These are phyloP conservation scores for Engystomops pustulosus DNA, from an alignment of 2,113 vertebrate species.

Conservation along the genomic window DNA sequence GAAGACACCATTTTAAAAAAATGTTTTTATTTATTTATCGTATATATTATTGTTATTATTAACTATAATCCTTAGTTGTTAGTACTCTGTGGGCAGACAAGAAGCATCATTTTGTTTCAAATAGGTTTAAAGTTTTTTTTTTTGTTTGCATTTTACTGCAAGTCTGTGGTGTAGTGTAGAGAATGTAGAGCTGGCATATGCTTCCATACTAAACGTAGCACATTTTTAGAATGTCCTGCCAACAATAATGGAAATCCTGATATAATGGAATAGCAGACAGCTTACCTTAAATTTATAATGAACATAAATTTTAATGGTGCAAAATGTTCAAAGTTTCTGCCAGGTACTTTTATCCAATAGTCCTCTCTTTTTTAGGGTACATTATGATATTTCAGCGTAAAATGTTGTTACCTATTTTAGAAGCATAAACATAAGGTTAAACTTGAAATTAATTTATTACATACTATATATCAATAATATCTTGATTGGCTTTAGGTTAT, in stretches of 20 bases:
- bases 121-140: not conserved
- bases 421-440: not conserved
- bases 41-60: no score
- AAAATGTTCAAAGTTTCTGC: not conserved
- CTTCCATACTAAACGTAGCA: conserved; percentile 7
- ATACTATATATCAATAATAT: no score
- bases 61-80: no score
- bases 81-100: not conserved
- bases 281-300: conserved; percentile 48
- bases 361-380: not conserved
- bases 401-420: not conserved
- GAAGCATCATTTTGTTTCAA: not conserved
- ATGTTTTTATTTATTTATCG: no score
- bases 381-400: not conserved
- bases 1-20: no score
- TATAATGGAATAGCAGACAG: conserved; percentile 50
- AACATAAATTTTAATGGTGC: conserved; percentile 25
- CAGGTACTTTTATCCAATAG: not conserved
- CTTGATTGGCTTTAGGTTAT: no score
- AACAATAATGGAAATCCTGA: conserved; percentile 55
- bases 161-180: not conserved
- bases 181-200: conserved; percentile 22
- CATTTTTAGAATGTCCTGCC: conserved; percentile 49
- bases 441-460: not conserved
- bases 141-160: conserved; percentile 3